Conservation (phyloP, 2,113 vertebrate genomes). For the Leucoraja erinaceus region DNA sequence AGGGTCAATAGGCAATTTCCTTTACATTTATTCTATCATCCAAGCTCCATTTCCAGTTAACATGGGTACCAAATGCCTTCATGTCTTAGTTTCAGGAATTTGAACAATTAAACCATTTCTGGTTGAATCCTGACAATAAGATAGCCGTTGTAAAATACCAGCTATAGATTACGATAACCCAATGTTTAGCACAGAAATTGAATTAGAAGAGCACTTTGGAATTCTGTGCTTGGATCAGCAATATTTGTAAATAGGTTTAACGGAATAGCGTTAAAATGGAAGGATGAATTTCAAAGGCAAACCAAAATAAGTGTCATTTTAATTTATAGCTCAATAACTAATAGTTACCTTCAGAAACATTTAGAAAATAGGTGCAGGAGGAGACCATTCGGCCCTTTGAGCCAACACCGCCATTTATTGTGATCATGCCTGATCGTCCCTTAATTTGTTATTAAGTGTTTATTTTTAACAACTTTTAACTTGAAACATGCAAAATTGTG, state of each 20-base stretch:
- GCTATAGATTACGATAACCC: background rate
- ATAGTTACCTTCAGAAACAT: too few relatives aligned
- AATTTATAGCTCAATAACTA: background rate
- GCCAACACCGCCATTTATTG: too few relatives aligned
- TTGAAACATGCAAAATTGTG: too few relatives aligned
- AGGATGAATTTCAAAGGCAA: background rate
- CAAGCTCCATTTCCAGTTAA: constrained; percentile 14
- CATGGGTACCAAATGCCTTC: background rate
- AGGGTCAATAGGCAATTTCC: background rate
- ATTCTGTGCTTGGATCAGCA: background rate
- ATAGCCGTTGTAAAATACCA: background rate
- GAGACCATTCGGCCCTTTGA: too few relatives aligned
- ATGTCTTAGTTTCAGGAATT: background rate
- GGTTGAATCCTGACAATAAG: background rate
- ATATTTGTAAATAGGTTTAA: background rate
- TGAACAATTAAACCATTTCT: background rate
- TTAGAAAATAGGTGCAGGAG: too few relatives aligned
- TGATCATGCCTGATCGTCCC: too few relatives aligned
- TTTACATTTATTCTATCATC: background rate
- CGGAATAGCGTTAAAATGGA: background rate
- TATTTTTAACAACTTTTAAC: background rate
- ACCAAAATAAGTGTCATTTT: background rate
- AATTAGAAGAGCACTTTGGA: background rate
- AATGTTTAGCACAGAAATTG: background rate
- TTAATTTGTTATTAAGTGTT: background rate